Percentiles rank a stretch among this genome's conserved stretches.
Evolutionary conservation across 2,113 vertebrate genomes (phyloP).

Genomic region (Leucoraja erinaceus): DNA sequence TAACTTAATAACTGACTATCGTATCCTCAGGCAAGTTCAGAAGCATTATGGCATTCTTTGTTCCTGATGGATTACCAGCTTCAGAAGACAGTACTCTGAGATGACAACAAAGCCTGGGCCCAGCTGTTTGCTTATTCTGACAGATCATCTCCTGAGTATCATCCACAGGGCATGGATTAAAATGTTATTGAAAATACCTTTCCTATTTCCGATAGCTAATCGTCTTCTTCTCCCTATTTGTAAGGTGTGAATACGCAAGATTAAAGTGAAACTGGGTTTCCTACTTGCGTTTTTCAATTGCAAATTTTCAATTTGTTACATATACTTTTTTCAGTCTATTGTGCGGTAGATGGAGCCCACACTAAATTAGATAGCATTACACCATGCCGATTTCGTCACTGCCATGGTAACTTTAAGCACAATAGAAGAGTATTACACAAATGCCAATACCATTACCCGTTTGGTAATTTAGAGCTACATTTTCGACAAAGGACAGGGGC

Average conservation of each 20-base stretch:
- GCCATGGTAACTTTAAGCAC: background rate
- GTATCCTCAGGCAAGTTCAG: conserved; percentile 1
- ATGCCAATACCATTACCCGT: background rate
- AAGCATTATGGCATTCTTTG: background rate
- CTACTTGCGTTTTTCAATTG: background rate
- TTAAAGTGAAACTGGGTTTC: background rate
- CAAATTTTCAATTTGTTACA: background rate
- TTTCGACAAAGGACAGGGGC: background rate
- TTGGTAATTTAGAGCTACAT: background rate
- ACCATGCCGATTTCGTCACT: background rate
- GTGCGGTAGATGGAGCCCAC: background rate
- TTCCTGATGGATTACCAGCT: background rate
- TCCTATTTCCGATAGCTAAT: background rate
- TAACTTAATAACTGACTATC: background rate
- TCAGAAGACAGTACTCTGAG: background rate
- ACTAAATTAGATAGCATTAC: background rate
- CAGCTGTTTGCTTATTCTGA: background rate
- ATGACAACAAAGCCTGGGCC: background rate
- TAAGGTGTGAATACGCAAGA: background rate
- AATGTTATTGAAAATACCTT: background rate
- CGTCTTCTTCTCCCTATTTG: background rate
- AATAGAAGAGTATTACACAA: background rate
- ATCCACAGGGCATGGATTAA: background rate
- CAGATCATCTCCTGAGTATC: background rate
- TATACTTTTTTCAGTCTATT: background rate